Conservation (phyloP, 2,797 vertebrate genomes). For the Craterocephalus amniculus region DNA sequence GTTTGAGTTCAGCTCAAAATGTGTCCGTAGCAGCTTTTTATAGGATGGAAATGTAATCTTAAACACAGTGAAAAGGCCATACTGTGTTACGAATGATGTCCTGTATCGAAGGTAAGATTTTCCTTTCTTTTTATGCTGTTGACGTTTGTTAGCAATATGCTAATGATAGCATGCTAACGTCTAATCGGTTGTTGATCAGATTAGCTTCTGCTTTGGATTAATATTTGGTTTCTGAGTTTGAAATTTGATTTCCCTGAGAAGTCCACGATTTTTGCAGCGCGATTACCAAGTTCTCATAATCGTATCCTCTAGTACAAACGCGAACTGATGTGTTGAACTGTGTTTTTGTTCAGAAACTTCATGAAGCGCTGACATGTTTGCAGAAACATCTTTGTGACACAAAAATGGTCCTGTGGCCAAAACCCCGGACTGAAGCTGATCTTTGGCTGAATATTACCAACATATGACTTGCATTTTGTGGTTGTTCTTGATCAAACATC, state of each 20-base stretch:
- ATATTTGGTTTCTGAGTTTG: not conserved
- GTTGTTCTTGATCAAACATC: too few relatives aligned
- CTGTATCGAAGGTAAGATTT: conserved; percentile 31
- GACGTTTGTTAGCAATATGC: conserved; percentile 26
- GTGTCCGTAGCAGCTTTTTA: not conserved
- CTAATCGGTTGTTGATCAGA: not conserved
- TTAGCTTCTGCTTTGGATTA: not conserved
- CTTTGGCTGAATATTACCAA: not conserved
- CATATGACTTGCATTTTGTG: not conserved
- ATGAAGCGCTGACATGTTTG: not conserved
- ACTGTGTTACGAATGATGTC: not conserved
- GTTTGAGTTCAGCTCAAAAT: not conserved
- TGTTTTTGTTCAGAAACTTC: conserved; percentile 1
- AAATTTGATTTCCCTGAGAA: not conserved
- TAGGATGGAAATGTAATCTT: not conserved
- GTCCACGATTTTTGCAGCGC: not conserved
- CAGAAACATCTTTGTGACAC: not conserved
- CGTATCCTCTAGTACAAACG: not conserved
- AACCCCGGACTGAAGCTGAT: not conserved
- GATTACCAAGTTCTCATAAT: not conserved
- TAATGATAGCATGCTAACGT: conserved; percentile 31
- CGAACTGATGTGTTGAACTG: not conserved
- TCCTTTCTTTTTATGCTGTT: not conserved
- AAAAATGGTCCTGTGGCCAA: not conserved
- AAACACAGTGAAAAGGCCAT: not conserved